Conservation (phyloP, 2,888 invertebrate species). For the Heliothis peltigera region DNA sequence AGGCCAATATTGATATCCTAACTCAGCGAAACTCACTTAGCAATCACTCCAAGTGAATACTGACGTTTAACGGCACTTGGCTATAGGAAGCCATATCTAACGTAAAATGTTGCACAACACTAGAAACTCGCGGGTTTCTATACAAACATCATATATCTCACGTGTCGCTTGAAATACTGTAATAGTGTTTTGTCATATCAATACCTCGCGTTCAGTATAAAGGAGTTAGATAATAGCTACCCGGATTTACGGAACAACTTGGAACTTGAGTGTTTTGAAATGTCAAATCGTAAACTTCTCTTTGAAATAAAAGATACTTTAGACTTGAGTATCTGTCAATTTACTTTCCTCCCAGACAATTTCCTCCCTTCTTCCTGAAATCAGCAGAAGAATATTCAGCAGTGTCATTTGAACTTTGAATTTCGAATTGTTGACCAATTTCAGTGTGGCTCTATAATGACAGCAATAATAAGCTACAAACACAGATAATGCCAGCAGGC, state of each 20-base stretch:
- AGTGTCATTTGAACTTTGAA: not conserved
- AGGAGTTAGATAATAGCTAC: not conserved
- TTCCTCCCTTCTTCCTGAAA: not conserved
- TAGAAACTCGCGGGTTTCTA: not conserved
- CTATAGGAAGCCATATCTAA: constrained; percentile 7
- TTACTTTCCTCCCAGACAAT: not conserved
- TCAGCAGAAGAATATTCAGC: not conserved
- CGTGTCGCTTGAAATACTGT: not conserved
- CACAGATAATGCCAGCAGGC: too few relatives aligned
- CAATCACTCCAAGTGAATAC: constrained; percentile 19
- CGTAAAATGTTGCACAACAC: constrained; percentile 9
- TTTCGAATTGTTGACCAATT: not conserved
- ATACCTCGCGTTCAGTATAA: not conserved
- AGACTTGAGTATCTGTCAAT: not conserved
- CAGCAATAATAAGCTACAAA: too few relatives aligned
- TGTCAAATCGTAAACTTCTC: too few relatives aligned
- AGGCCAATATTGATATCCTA: too few relatives aligned
- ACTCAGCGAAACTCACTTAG: constrained; percentile 5
- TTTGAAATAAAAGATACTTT: too few relatives aligned
- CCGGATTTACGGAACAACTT: not conserved
- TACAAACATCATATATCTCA: not conserved
- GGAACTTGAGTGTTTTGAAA: not conserved
- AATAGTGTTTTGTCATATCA: not conserved
- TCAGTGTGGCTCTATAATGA: not conserved
- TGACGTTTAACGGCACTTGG: constrained; percentile 9